Evolutionary conservation across 2,113 vertebrate species (phyloP).

Genomic region (Tapirus terrestris): DNA sequence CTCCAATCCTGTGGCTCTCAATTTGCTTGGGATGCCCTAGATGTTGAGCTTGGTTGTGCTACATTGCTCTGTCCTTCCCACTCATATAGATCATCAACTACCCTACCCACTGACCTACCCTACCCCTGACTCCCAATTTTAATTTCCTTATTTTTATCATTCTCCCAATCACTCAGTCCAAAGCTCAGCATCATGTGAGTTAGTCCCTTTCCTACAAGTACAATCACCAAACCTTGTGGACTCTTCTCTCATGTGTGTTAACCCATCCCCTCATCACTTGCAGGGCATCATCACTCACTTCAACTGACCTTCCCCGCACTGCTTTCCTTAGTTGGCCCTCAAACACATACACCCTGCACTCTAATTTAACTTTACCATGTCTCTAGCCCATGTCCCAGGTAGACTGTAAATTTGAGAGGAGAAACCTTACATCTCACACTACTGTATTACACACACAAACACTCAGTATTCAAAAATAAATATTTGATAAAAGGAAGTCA

Average conservation of each 20-base stretch:
- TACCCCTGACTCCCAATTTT: neutral
- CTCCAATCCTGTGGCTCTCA: neutral
- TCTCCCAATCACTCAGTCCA: neutral
- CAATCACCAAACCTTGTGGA: neutral
- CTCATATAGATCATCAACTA: neutral
- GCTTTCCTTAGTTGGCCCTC: neutral
- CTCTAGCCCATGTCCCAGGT: neutral
- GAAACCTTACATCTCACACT: constrained; percentile 13
- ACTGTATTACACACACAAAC: neutral
- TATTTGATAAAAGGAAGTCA: neutral
- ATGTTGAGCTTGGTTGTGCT: neutral
- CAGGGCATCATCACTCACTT: neutral
- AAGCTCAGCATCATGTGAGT: constrained; percentile 16
- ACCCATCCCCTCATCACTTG: neutral
- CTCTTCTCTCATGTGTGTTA: neutral
- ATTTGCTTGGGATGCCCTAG: neutral
- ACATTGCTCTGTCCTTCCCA: neutral
- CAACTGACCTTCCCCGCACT: neutral
- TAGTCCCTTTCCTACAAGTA: neutral
- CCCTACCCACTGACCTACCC: neutral
- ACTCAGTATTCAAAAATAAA: constrained; percentile 12
- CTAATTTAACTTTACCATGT: neutral
- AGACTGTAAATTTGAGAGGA: neutral
- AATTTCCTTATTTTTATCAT: constrained; percentile 35
- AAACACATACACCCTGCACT: neutral